These are phyloP conservation scores for Psilopsiagon aurifrons DNA, from an alignment of 2,113 vertebrate species.

Conservation along the genomic window DNA sequence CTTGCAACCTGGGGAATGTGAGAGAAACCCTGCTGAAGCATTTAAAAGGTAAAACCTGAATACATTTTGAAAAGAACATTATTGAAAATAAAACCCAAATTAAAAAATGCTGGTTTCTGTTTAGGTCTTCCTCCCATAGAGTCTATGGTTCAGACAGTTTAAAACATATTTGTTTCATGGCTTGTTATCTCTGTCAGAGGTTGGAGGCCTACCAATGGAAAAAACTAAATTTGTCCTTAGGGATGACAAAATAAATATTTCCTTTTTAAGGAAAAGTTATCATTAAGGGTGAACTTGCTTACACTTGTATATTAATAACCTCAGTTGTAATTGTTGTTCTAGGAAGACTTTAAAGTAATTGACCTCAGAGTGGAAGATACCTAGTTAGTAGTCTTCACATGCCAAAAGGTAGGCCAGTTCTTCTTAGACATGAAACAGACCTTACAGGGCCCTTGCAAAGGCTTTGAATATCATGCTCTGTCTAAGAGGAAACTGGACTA, in stretches of 20 bases:
- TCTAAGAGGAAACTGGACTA: slow-evolving; percentile 28
- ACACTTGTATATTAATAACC: background rate
- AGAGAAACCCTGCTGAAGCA: slow-evolving; percentile 93
- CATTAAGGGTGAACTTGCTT: slow-evolving; percentile 42
- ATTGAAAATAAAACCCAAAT: background rate
- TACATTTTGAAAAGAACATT: background rate
- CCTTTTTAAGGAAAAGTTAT: background rate
- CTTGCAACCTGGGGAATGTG: slow-evolving; percentile 90
- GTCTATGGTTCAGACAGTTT: background rate
- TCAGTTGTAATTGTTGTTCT: background rate
- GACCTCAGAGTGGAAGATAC: background rate
- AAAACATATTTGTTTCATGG: background rate
- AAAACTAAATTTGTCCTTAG: background rate
- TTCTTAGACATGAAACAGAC: background rate
- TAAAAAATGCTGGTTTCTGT: background rate
- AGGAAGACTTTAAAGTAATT: background rate
- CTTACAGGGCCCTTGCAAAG: background rate
- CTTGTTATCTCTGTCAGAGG: background rate
- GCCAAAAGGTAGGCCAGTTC: background rate
- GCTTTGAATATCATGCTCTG: background rate
- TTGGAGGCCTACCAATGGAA: background rate
- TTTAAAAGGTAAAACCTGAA: slow-evolving; percentile 89
- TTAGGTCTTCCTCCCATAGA: slow-evolving; percentile 10
- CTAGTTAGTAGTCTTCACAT: background rate
- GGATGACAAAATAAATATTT: slow-evolving; percentile 28